Percentiles rank a stretch among this genome's conserved stretches.
Conservation (phyloP, 1,140 invertebrate species). For the Trichonephila clavata region DNA sequence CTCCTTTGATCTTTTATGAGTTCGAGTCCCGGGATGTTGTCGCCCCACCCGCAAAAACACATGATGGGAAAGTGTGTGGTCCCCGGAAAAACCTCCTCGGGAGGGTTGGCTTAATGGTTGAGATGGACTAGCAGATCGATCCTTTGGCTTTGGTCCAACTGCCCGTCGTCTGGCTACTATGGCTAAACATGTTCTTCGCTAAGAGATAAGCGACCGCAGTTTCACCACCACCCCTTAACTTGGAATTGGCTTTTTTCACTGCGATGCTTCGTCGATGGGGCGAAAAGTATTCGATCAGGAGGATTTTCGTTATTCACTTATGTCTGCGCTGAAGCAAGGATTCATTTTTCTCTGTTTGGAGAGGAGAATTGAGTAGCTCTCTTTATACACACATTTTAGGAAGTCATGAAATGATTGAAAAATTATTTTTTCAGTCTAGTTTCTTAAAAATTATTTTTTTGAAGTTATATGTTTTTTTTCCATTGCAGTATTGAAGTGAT, state of each 20-base stretch:
- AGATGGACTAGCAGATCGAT: slow-evolving; percentile 21
- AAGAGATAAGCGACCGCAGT: slow-evolving; percentile 31
- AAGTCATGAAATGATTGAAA: neutral
- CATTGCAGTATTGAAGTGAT: too few relatives aligned
- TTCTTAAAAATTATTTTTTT: neutral
- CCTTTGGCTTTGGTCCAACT: neutral
- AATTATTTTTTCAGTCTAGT: neutral
- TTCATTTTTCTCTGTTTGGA: too few relatives aligned
- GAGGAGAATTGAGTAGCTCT: too few relatives aligned
- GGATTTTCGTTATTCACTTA: too few relatives aligned
- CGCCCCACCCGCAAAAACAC: neutral
- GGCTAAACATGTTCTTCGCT: neutral
- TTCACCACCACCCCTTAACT: slow-evolving; percentile 36
- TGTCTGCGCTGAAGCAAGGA: too few relatives aligned
- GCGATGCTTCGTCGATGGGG: neutral
- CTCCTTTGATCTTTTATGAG: slow-evolving; percentile 3
- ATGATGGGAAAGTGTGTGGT: neutral
- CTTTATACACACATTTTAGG: too few relatives aligned
- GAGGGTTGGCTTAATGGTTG: slow-evolving; percentile 25
- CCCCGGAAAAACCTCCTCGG: slow-evolving; percentile 18
- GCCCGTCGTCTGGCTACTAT: neutral
- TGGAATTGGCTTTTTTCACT: neutral
- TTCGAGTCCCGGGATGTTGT: neutral
- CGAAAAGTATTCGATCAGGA: neutral
- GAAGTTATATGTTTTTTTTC: too few relatives aligned